Conservation (phyloP, 2,113 vertebrate species). For the Excalfactoria chinensis region DNA sequence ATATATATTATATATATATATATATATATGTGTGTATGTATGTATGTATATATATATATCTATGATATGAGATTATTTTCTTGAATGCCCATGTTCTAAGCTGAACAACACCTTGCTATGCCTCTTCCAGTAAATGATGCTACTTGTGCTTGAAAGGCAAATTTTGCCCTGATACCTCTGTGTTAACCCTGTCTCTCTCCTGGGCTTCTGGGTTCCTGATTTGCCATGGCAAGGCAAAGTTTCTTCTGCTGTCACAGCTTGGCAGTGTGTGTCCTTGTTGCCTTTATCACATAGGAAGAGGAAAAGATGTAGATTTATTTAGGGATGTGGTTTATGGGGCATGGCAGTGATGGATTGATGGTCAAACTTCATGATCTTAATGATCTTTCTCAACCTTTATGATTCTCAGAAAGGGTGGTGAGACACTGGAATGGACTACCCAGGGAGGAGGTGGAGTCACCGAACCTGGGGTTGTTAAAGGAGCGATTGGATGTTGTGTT, state of each 20-base stretch:
- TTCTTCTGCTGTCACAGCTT: background rate
- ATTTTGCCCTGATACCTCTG: background rate
- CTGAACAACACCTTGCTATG: fast-evolving
- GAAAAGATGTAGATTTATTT: background rate
- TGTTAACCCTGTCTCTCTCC: background rate
- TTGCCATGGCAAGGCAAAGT: background rate
- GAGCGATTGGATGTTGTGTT: too few relatives aligned
- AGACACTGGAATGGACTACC: too few relatives aligned
- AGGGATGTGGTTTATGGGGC: too few relatives aligned
- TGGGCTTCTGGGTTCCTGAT: background rate
- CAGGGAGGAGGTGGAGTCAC: too few relatives aligned
- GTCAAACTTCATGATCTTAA: too few relatives aligned
- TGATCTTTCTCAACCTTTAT: too few relatives aligned
- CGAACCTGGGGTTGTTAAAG: too few relatives aligned
- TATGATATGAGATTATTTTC: background rate
- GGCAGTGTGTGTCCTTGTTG: fast-evolving
- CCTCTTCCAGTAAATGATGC: background rate
- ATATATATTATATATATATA: too few relatives aligned
- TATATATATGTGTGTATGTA: too few relatives aligned
- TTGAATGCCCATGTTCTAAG: background rate
- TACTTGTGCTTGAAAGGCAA: background rate
- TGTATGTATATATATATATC: too few relatives aligned
- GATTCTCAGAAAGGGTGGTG: too few relatives aligned
- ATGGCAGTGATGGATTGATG: too few relatives aligned
- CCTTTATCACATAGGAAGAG: background rate